Evolutionary conservation across 2,888 invertebrate genomes (phyloP).

Genomic region (Lycocerus yunnanus): DNA sequence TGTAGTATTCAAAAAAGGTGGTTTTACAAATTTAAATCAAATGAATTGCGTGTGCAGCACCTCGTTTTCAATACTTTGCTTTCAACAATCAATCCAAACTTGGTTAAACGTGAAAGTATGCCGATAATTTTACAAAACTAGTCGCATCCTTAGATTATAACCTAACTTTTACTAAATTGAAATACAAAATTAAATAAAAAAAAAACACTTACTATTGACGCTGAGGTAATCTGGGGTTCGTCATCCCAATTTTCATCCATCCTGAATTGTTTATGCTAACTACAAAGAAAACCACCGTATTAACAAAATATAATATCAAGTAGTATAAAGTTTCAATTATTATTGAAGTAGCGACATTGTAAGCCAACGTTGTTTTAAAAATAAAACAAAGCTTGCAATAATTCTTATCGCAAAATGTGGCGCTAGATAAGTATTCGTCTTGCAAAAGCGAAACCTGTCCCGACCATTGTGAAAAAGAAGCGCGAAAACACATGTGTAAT

Average conservation of each 20-base stretch:
- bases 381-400: not conserved
- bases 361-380: not conserved
- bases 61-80: too few species aligned
- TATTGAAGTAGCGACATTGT: too few species aligned
- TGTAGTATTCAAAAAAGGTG: too few species aligned
- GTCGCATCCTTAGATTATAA: not conserved
- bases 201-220: not conserved
- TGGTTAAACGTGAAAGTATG: not conserved
- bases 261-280: not conserved
- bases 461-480: not conserved
- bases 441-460: not conserved
- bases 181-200: not conserved
- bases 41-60: too few species aligned
- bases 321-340: too few species aligned
- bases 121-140: not conserved
- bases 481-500: not conserved
- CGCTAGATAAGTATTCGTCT: not conserved
- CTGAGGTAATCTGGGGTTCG: conserved; percentile 41
- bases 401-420: not conserved
- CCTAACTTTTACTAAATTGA: not conserved
- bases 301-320: not conserved
- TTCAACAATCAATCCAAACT: not conserved
- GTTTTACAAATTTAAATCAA: too few species aligned
- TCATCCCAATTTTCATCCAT: conserved; percentile 10
- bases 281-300: not conserved